Percentiles rank a stretch among this genome's conserved stretches.
Evolutionary conservation across 2,888 invertebrate species (phyloP).

Genomic region (Digitonthophagus gazella): DNA sequence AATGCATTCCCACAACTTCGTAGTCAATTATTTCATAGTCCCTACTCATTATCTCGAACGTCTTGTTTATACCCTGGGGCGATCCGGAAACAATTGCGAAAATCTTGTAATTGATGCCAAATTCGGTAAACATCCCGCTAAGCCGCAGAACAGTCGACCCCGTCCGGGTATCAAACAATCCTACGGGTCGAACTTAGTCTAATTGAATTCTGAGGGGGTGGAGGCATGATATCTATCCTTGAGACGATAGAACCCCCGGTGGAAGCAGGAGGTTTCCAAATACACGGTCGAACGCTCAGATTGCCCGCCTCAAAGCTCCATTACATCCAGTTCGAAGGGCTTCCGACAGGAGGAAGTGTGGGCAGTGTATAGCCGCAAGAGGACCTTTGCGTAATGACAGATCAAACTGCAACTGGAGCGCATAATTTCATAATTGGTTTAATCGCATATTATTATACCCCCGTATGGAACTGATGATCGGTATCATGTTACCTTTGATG

Average conservation of each 20-base stretch:
- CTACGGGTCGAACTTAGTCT: neutral
- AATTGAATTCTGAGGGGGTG: neutral
- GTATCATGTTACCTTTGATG: neutral
- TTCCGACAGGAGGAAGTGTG: neutral
- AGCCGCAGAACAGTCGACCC: neutral
- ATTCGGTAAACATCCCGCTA: neutral
- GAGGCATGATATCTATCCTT: neutral
- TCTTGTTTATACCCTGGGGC: neutral
- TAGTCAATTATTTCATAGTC: neutral
- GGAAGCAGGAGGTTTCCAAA: neutral
- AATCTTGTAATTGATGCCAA: neutral
- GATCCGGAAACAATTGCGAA: neutral
- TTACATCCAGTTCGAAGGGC: neutral
- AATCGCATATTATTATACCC: conserved; percentile 10
- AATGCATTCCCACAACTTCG: too few relatives aligned
- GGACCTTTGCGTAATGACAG: conserved; percentile 9
- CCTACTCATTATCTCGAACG: neutral
- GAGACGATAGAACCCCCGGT: neutral
- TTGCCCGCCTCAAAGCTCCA: neutral
- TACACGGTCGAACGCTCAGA: neutral
- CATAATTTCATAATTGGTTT: conserved; percentile 19
- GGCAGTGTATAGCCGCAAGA: neutral
- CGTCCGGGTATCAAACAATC: neutral
- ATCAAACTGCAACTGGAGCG: conserved; percentile 16
- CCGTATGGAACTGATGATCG: neutral